These are phyloP conservation scores for Aproaerema taeniolella DNA, from an alignment of 2,888 invertebrate species.

Conservation along the genomic window DNA sequence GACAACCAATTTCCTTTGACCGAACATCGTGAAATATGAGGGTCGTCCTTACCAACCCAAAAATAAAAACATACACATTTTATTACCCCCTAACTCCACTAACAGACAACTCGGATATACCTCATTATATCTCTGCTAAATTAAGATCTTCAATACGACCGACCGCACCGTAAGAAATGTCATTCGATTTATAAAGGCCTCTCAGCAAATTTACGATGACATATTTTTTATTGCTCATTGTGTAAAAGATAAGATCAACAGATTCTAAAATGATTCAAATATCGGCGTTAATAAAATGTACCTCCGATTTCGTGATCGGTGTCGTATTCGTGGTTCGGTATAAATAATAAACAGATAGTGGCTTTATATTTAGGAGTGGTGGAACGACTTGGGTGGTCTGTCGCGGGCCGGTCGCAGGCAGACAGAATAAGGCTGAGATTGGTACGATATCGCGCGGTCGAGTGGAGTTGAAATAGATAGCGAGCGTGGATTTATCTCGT, in stretches of 20 bases:
- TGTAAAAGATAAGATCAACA: conserved; percentile 46
- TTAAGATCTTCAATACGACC: conserved; percentile 34
- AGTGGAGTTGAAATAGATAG: conserved; percentile 70
- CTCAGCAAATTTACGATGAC: conserved; percentile 43
- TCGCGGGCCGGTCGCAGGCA: conserved; percentile 43
- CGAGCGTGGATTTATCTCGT: conserved; percentile 53
- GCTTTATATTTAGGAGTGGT: conserved; percentile 62
- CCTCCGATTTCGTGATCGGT: conserved; percentile 46
- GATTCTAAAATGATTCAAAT: conserved; percentile 36
- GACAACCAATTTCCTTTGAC: conserved; percentile 47
- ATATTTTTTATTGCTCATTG: conserved; percentile 45
- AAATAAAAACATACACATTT: conserved; percentile 42
- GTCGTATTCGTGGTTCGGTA: conserved; percentile 37
- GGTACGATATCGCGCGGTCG: conserved; percentile 62
- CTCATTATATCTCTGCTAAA: conserved; percentile 51
- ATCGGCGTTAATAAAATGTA: conserved; percentile 35
- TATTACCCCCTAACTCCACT: conserved; percentile 38
- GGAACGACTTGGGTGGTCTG: conserved; percentile 64
- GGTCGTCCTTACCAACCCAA: conserved; percentile 41
- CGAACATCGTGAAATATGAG: conserved; percentile 59
- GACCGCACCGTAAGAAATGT: conserved; percentile 35
- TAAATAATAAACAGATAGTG: conserved; percentile 59
- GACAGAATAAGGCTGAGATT: conserved; percentile 67
- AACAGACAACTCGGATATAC: conserved; percentile 36
- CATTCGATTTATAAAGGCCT: conserved; percentile 41